phyloP scores from a whole-genome alignment of 2,888 invertebrate species.

The Cheilosia urbana region DNA sequence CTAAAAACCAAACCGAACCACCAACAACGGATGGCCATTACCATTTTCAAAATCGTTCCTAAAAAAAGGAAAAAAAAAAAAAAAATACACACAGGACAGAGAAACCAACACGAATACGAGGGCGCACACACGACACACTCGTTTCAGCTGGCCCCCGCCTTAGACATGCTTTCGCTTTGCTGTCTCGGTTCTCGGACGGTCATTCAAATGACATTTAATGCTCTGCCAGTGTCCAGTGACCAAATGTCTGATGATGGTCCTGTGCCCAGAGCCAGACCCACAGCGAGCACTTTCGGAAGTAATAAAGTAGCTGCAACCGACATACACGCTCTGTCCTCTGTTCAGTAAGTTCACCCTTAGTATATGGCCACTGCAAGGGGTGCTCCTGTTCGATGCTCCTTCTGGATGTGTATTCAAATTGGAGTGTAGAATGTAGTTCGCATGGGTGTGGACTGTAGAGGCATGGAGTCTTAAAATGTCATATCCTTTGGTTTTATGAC shows the following conservation, averaged over 20 bases:
- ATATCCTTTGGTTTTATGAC: conserved; percentile 76
- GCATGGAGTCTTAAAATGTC: conserved; percentile 68
- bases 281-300: conserved; percentile 70
- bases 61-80: conserved; percentile 53
- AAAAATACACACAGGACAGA: background rate
- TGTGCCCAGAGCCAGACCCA: conserved; percentile 57
- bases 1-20: conserved; percentile 72
- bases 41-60: conserved; percentile 66
- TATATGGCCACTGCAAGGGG: background rate
- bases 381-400: background rate
- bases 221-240: conserved; percentile 70
- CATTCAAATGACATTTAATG: conserved; percentile 75
- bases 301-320: conserved; percentile 72
- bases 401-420: conserved; percentile 65
- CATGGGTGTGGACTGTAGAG: background rate
- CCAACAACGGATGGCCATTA: conserved; percentile 73
- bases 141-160: conserved; percentile 8
- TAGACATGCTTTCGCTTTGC: conserved; percentile 43
- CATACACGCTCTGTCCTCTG: conserved; percentile 20
- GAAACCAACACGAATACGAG: background rate
- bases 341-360: background rate
- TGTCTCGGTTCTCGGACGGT: conserved; percentile 39
- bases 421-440: conserved; percentile 9
- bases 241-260: conserved; percentile 70
- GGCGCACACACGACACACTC: conserved; percentile 11